A percentile compares a stretch with the other conserved stretches of the same genome.
phyloP scores from a whole-genome alignment of 2,113 vertebrate species.

The Crypturellus undulatus region DNA sequence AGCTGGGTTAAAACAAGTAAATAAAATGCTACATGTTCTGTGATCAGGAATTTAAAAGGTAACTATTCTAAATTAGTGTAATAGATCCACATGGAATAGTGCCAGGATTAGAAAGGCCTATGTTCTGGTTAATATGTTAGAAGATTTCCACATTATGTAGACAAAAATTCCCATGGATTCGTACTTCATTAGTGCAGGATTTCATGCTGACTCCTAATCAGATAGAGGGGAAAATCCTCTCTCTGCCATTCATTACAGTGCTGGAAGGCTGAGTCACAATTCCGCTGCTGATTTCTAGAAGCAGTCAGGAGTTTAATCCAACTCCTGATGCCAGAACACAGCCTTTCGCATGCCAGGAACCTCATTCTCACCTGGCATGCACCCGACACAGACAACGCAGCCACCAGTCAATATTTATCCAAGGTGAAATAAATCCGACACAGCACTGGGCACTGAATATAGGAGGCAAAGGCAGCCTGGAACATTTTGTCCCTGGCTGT shows the following conservation, averaged over 20 bases:
- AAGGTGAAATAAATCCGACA: accelerated
- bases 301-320: background rate
- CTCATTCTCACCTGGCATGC: background rate
- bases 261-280: background rate
- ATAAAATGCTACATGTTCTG: background rate
- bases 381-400: background rate
- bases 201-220: background rate
- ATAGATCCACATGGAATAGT: background rate
- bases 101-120: background rate
- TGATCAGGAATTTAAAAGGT: background rate
- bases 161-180: background rate
- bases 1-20: background rate
- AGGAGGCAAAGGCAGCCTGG: background rate
- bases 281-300: background rate
- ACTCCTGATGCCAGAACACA: background rate
- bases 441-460: background rate
- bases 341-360: background rate
- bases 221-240: background rate
- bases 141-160: background rate
- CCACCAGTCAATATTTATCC: background rate
- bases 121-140: background rate
- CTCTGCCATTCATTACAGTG: background rate
- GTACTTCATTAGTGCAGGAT: background rate
- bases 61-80: background rate
- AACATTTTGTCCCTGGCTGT: background rate